Evolutionary conservation across 2,888 invertebrate genomes (phyloP), one percentile per base, ranked within the genome.

Genomic region (Blastobasis adustella): DNA sequence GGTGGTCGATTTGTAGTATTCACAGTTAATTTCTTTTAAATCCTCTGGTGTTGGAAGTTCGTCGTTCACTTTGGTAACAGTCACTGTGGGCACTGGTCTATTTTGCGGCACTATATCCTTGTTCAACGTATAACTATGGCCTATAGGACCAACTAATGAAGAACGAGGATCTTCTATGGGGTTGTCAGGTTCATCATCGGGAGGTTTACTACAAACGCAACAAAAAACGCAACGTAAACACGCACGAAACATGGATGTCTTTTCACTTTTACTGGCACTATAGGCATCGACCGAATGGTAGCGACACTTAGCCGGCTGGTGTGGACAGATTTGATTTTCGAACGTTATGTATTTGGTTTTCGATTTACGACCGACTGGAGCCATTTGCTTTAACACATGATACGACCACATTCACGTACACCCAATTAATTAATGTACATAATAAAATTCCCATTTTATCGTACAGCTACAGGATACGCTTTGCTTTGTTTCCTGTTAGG

Each of bases 401-500:
- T 76, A 68, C 76, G 69, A 68, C 74, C 66, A 59, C 60, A 60
- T 67, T 58, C 50, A 63, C 69, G 65, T 66, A 61, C 64, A 66
- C 62, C 56, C 59, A 69, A 67, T 67, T 61, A 72, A 63, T 61
- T 62, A 70, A 65, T 73, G 72, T 70, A 72, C 58, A 71, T 57
- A 71, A 2, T 71, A 66, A 76, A 84, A 79, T 79, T 74, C 75
- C 63, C 67, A 67, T 76, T 75, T 79, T 85, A 86, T 85, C 83
- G 70, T 76, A 74, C 81, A 23, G 23, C 2, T 23, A 23, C 23
- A 23, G 23, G 23, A 23, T 23, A 23, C 23, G 81, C 82, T 73
- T 72, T 69, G 59, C 67, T 71, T 69, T 62, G 75, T 84, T 85
- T 87, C 87, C 87, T 83, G 86, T 81, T 77, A 59, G 66, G 64